phyloP scores from a whole-genome alignment of 1,140 invertebrate genomes.

The Caenorhabditis tropicalis region DNA sequence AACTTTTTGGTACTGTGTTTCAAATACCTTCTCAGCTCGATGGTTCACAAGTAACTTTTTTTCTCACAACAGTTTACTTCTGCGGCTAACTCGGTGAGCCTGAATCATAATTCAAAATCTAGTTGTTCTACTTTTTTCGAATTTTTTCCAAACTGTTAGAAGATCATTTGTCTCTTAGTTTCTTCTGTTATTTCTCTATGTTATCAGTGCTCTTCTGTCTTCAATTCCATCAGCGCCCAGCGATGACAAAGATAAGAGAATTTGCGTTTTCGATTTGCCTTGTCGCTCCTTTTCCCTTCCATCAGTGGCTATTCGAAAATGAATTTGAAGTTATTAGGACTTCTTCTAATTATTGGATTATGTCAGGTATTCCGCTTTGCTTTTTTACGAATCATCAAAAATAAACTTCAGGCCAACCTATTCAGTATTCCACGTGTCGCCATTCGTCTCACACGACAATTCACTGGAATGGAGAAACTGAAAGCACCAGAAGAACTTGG shows the following conservation, averaged over 20 bases:
- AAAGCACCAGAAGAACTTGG: neutral
- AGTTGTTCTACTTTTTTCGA: neutral
- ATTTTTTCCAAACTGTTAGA: neutral
- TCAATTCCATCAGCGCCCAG: neutral
- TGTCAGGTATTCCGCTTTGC: neutral
- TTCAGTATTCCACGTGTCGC: neutral
- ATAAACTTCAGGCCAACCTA: neutral
- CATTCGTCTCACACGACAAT: neutral
- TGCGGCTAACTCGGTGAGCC: too few relatives aligned
- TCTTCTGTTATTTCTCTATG: neutral
- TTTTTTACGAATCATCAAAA: neutral
- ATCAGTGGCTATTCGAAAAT: slow-evolving; percentile 11
- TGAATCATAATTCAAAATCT: neutral
- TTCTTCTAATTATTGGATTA: neutral
- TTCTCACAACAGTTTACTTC: too few relatives aligned
- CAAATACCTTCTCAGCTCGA: too few relatives aligned
- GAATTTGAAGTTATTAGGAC: neutral
- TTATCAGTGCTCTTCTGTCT: slow-evolving; percentile 1
- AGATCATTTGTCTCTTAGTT: neutral
- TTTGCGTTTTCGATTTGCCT: neutral
- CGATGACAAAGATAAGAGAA: slow-evolving; percentile 28
- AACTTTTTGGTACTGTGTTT: too few relatives aligned
- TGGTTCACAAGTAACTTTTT: too few relatives aligned
- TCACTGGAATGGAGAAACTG: slow-evolving; percentile 18
- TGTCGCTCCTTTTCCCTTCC: neutral